Evolutionary conservation across 2,888 invertebrate genomes (phyloP), one percentile per base, ranked within the genome.

Genomic region (Oasisia sp.): DNA sequence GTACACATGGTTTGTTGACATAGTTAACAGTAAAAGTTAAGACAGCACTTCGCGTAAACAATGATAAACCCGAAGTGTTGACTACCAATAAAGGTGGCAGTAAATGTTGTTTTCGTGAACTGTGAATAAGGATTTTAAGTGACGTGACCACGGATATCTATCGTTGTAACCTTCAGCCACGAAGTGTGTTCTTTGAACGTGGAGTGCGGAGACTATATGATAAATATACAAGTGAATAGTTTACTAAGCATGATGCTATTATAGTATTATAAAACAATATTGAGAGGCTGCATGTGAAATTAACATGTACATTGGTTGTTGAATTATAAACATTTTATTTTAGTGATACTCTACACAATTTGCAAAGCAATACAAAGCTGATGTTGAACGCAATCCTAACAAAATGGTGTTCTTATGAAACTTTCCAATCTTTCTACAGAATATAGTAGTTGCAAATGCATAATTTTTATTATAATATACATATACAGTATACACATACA

Each of bases 41-140:
- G 74, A 74, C 74, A 27, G 74, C 74, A 74, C 74, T 19, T 74
- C n/a, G 74, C 74, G 74, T 74, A 74, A 74, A 74, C 74, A 74
- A n/a, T 7, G 74, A 74, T 74, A 74, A 74, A 74, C 14, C 27
- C 27, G 19, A 74, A 74, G 74, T 74, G 74, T 74, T 74, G 27
- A 74, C 74, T 27, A 74, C 27, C 19, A 74, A 14, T n/a, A 19
- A 74, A 74, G 27, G n/a, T 74, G 74, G 2, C 5, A 27, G 74
- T 27, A 74, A 74, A 74, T 14, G 74, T 19, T 74, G 27, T 74
- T 27, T 74, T 74, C 74, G 74, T 74, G 56, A 74, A 74, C 74
- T 74, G 74, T 27, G 74, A 74, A 74, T 74, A 74, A 27, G 27
- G 74, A 74, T 19, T 19, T 74, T 74, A 74, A 74, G 74, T 27